Conservation (phyloP, 2,888 invertebrate species). For the Oligia latruncula region DNA sequence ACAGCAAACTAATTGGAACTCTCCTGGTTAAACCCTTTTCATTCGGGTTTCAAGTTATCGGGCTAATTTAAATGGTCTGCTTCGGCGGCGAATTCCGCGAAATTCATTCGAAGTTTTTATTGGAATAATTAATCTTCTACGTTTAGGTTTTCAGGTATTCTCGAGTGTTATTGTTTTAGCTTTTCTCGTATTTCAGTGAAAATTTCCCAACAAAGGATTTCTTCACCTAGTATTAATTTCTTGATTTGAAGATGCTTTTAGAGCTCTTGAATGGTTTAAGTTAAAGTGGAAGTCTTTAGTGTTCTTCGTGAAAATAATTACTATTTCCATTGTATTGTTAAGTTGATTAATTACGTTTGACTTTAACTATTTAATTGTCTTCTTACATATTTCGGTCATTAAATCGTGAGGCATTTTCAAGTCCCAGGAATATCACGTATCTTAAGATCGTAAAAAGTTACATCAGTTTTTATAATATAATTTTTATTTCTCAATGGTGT, state of each 20-base stretch:
- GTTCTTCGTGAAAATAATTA: background rate
- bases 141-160: constrained; percentile 61
- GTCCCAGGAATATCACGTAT: background rate
- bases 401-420: background rate
- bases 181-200: constrained; percentile 25
- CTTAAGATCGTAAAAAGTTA: background rate
- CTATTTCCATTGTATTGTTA: background rate
- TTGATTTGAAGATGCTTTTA: constrained; percentile 1
- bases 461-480: no score
- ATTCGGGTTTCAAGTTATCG: constrained; percentile 88
- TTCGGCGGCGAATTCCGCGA: constrained; percentile 80
- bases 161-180: constrained; percentile 46
- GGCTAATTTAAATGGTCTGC: constrained; percentile 89
- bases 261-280: background rate
- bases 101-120: constrained; percentile 79
- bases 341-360: background rate
- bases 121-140: constrained; percentile 72
- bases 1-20: constrained; percentile 89
- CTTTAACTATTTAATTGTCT: background rate
- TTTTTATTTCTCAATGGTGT: background rate
- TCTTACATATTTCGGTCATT: background rate
- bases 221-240: background rate
- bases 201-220: constrained; percentile 11
- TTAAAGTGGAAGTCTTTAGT: background rate
- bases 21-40: constrained; percentile 88